Evolutionary conservation across 2,113 vertebrate genomes (phyloP).

Genomic region (Dascyllus trimaculatus): DNA sequence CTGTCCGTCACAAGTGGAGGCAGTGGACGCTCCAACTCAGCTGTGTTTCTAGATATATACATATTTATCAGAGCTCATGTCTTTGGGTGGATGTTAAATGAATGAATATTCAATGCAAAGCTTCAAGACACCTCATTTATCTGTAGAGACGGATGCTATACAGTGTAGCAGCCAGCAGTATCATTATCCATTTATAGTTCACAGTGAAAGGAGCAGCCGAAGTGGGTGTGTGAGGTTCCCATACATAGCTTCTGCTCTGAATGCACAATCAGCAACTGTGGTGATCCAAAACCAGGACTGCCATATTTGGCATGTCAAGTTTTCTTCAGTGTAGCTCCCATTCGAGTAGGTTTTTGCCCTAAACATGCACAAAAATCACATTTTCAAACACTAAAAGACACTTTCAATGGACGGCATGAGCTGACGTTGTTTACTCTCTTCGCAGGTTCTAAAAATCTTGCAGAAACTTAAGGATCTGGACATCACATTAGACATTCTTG

Average conservation of each 20-base stretch:
- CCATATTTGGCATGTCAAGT: slow-evolving; percentile 71
- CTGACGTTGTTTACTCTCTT: slow-evolving; percentile 35
- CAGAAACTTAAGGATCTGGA: slow-evolving; percentile 87
- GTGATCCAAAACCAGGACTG: slow-evolving; percentile 60
- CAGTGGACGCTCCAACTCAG: background rate
- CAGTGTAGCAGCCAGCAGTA: slow-evolving; percentile 45
- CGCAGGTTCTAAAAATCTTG: slow-evolving; percentile 87
- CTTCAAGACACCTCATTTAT: background rate
- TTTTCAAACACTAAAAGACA: background rate
- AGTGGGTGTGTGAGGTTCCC: slow-evolving; percentile 65
- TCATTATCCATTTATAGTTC: slow-evolving; percentile 82
- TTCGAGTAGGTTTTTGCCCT: background rate
- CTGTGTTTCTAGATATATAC: background rate
- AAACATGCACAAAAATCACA: background rate
- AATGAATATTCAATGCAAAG: background rate
- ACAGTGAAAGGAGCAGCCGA: slow-evolving; percentile 65
- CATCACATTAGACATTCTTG: slow-evolving; percentile 88
- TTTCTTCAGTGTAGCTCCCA: slow-evolving; percentile 3
- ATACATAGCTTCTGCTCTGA: slow-evolving; percentile 78
- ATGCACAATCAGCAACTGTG: slow-evolving; percentile 81
- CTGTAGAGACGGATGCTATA: background rate
- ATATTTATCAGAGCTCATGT: background rate
- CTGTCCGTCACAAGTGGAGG: slow-evolving; percentile 62
- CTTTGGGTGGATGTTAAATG: background rate
- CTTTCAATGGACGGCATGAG: background rate